phyloP scores from a whole-genome alignment of 1,140 invertebrate species.

The Neuroterus valhalla region DNA sequence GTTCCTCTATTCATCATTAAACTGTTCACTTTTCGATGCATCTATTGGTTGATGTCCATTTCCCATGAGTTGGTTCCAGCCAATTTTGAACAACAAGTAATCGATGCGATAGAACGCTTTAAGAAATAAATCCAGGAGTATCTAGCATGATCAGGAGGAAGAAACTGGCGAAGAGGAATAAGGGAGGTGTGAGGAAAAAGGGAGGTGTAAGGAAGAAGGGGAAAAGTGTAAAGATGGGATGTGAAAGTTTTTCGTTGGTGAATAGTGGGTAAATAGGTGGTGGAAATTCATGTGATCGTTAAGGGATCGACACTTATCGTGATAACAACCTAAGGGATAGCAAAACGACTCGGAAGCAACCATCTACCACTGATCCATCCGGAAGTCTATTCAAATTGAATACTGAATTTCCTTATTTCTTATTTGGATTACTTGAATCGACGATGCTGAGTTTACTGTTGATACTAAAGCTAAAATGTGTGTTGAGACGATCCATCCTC shows the following conservation, averaged over 20 bases:
- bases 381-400: slow-evolving; percentile 1
- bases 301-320: neutral
- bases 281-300: slow-evolving; percentile 11
- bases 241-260: too few relatives aligned
- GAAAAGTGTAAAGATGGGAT: neutral
- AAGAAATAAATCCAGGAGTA: too few relatives aligned
- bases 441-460: neutral
- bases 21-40: too few relatives aligned
- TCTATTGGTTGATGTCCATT: too few relatives aligned
- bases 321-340: neutral
- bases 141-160: neutral
- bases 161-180: neutral
- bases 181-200: neutral
- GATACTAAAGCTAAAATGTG: neutral
- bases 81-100: too few relatives aligned
- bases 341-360: neutral
- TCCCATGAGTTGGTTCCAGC: too few relatives aligned
- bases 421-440: neutral
- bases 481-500: neutral
- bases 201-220: neutral
- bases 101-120: too few relatives aligned
- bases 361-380: slow-evolving; percentile 1
- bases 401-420: slow-evolving; percentile 6
- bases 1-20: too few relatives aligned
- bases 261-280: too few relatives aligned